These are phyloP conservation scores for Diuraphis noxia DNA, from an alignment of 1,140 invertebrate genomes.

Conservation along the genomic window DNA sequence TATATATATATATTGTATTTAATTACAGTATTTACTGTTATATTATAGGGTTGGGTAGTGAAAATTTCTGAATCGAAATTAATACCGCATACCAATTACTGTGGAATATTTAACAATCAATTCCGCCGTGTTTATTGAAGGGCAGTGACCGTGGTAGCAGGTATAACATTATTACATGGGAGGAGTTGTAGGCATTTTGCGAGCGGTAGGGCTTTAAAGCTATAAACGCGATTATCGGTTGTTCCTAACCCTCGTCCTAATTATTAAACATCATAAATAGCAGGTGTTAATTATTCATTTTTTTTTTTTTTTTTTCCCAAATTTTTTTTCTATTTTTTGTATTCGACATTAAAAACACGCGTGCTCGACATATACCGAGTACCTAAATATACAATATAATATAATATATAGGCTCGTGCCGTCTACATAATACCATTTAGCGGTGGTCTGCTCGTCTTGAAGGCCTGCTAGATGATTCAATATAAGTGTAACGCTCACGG, in stretches of 20 bases:
- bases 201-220: background rate
- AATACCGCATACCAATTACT: background rate
- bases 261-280: background rate
- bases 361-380: background rate
- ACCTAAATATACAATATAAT: background rate
- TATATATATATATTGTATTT: too few species aligned
- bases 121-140: background rate
- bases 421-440: background rate
- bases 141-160: background rate
- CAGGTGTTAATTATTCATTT: conserved; percentile 2
- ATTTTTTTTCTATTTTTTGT: background rate
- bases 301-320: background rate
- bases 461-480: background rate
- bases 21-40: background rate
- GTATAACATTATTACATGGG: background rate
- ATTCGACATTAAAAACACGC: background rate
- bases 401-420: background rate
- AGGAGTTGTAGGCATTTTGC: background rate
- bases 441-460: background rate
- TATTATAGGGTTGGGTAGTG: background rate
- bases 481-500: background rate
- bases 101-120: background rate
- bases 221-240: background rate
- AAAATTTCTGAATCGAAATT: background rate
- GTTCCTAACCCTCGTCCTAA: background rate